A percentile compares a stretch with the other conserved stretches of the same genome.
phyloP scores from a whole-genome alignment of 2,113 vertebrate genomes.

The Phodopus roborovskii region DNA sequence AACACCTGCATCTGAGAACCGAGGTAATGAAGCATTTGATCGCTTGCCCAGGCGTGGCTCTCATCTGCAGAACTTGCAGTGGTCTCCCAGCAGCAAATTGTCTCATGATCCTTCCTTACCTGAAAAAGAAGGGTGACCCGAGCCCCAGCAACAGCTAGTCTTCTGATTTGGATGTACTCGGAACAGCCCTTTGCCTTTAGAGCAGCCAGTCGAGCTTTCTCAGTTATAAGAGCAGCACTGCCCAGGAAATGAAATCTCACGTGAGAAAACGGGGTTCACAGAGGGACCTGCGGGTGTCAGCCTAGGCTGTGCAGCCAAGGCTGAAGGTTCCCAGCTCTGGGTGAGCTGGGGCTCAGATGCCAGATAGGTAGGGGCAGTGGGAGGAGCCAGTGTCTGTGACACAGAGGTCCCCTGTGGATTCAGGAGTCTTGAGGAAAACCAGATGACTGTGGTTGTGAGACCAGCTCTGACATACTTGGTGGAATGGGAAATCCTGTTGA shows the following conservation, averaged over 20 bases:
- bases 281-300: not conserved
- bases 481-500: not conserved
- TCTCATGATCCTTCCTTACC: not conserved
- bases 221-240: not conserved
- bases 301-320: not conserved
- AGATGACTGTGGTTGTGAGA: not conserved
- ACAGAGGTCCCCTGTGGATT: not conserved
- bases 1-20: fast-evolving
- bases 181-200: not conserved
- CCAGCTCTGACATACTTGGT: not conserved
- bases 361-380: fast-evolving
- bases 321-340: not conserved
- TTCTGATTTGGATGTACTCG: not conserved
- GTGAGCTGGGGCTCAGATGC: not conserved
- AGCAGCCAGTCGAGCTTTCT: fast-evolving
- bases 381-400: not conserved
- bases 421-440: not conserved
- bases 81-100: no score
- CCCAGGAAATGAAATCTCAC: not conserved
- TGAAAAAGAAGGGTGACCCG: fast-evolving
- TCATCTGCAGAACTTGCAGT: no score
- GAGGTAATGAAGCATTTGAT: fast-evolving
- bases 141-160: no score
- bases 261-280: not conserved
- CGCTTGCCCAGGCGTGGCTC: not conserved